Conservation (phyloP, 1,140 invertebrate genomes). For the Lineus longissimus region DNA sequence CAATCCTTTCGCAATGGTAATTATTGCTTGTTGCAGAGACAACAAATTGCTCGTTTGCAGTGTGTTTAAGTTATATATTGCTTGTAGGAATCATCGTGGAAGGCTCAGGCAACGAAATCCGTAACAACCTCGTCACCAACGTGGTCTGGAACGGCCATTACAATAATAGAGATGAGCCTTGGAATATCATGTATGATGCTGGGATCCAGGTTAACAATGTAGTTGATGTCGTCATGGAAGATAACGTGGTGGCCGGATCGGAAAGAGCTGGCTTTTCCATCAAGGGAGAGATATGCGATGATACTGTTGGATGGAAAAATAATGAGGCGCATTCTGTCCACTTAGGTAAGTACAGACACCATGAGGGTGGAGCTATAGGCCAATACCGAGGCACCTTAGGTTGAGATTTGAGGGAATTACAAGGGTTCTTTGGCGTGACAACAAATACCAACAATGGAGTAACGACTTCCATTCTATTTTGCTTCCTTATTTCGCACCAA, state of each 20-base stretch:
- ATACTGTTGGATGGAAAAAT: conserved; percentile 17
- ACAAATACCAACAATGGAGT: no score
- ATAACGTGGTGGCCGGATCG: conserved; percentile 36
- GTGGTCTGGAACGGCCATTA: conserved; percentile 21
- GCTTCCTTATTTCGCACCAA: no score
- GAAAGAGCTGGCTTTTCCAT: conserved; percentile 33
- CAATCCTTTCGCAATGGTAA: no score
- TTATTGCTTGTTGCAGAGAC: no score
- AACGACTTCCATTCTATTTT: no score
- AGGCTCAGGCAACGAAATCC: conserved; percentile 16
- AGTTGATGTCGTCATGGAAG: conserved; percentile 20
- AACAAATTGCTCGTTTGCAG: no score
- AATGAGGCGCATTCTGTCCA: conserved; percentile 24
- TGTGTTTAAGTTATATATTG: no score
- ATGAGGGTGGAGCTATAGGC: no score
- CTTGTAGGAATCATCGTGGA: conserved; percentile 8
- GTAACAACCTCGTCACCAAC: conserved; percentile 33
- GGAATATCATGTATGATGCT: conserved; percentile 29
- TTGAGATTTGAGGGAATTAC: no score
- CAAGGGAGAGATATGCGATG: conserved; percentile 19
- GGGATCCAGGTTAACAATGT: conserved; percentile 30
- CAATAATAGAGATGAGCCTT: conserved; percentile 21
- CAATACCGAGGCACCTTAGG: no score
- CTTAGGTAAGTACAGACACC: no score
- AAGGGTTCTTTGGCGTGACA: no score